Evolutionary conservation across 1,140 invertebrate genomes (phyloP), one percentile per base, ranked within the genome.

Genomic region (Campoletis sonorensis): DNA sequence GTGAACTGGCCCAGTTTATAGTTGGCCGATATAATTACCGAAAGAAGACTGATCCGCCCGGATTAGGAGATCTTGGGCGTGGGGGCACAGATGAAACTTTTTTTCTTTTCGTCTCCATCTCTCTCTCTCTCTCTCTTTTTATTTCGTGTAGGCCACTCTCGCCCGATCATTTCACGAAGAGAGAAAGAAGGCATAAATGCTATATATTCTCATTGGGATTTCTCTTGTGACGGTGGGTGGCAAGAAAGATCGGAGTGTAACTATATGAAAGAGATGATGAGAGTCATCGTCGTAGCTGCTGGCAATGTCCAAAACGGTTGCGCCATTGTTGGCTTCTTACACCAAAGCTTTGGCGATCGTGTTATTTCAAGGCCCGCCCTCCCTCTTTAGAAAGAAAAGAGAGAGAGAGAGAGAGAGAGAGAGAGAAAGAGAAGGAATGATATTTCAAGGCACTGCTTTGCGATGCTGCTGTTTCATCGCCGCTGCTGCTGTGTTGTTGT

Each of bases 261-360:
- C 67, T 70, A 33, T 21, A 58, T 70, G 26, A 30, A 15, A 70
- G 15, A 77, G 75, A 77, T 64, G 51, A 77, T 37, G 30, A 58
- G 75, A 77, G 75, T 77, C 75, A 77, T 77, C 54, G 75, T 40
- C 16, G 75, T 77, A 33, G 75, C 75, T 77, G 13, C 75, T 77
- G 54, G 75, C 75, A 30, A 54, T 77, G 51, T 77, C 75, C 75
- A 77, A 70, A 70, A 77, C 54, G 27, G 54, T 77, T 77, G 75
- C 75, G 75, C 51, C 75, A 77, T 64, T 54, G n/a, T 21, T 33
- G 26, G 49, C 18, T 58, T 77, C 49, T 33, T 30, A 54, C 27
- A n/a, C 54, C 75, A 64, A 77, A 27, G 51, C 75, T 40, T 54
- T 11, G 54, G 21, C 49, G 54, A 61, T 37, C 37, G 27, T 11